Percentiles rank a stretch among this genome's conserved stretches.
Evolutionary conservation across 2,797 vertebrate genomes (phyloP).

Genomic region (Characodon lateralis): DNA sequence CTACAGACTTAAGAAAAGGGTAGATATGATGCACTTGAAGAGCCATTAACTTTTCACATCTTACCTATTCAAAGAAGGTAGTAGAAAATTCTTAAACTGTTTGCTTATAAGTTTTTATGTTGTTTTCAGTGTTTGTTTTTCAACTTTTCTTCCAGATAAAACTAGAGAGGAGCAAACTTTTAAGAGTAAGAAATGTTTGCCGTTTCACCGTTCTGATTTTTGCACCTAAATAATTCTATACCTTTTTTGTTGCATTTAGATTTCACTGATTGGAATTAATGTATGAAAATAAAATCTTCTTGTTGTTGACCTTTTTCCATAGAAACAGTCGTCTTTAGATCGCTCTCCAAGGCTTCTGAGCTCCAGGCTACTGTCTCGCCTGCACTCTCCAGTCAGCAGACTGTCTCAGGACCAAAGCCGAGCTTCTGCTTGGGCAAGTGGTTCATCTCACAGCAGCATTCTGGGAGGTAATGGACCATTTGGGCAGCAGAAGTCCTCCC

Average conservation of each 20-base stretch:
- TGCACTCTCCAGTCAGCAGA: conserved; percentile 67
- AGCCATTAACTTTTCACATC: neutral
- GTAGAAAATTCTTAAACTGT: neutral
- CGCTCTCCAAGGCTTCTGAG: conserved; percentile 72
- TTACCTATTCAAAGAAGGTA: neutral
- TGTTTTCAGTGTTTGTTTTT: neutral
- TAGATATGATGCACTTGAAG: conserved; percentile 40
- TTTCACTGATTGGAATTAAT: neutral
- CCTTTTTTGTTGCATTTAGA: neutral
- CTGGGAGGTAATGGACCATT: conserved; percentile 28
- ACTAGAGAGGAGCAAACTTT: conserved; percentile 81
- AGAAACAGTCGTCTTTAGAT: conserved; percentile 75
- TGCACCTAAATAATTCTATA: neutral
- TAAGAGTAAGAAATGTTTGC: conserved; percentile 69
- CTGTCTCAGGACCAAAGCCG: conserved; percentile 72
- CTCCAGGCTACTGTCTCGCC: conserved; percentile 72
- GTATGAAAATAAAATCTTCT: conserved; percentile 4
- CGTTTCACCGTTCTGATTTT: neutral
- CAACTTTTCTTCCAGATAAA: conserved; percentile 76
- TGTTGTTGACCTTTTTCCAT: conserved; percentile 4
- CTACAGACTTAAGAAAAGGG: conserved; percentile 80
- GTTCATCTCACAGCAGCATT: conserved; percentile 43
- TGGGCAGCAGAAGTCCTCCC: conserved; percentile 51
- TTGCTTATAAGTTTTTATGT: neutral
- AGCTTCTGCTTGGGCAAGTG: conserved; percentile 50